Conservation (phyloP, 2,888 invertebrate genomes). For the Daptonema setosum region DNA sequence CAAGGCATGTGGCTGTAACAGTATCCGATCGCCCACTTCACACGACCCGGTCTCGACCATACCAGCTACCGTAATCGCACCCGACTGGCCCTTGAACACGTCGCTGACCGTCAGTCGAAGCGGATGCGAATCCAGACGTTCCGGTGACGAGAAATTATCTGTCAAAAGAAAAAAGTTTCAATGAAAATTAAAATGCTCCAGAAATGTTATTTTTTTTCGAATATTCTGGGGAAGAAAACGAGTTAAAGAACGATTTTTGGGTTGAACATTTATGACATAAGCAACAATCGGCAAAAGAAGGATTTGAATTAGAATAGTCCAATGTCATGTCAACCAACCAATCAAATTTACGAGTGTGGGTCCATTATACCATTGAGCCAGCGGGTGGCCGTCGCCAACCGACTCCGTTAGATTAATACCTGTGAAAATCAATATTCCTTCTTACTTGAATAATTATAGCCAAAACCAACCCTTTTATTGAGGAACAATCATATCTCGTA, state of each 20-base stretch:
- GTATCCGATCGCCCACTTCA: conserved; percentile 59
- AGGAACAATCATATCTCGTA: no score
- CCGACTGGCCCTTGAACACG: conserved; percentile 57
- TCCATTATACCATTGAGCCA: conserved; percentile 58
- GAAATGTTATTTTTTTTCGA: background rate
- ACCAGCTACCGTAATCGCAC: conserved; percentile 71
- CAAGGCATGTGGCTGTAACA: conserved; percentile 65
- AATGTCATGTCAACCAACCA: conserved; percentile 32
- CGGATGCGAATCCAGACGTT: conserved; percentile 63
- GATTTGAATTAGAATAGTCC: no score
- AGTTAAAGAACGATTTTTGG: no score
- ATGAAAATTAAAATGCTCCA: conserved; percentile 1
- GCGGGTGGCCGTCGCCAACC: conserved; percentile 36
- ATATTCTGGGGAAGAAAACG: background rate
- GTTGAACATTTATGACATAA: no score
- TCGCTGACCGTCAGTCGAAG: conserved; percentile 78
- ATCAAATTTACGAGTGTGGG: conserved; percentile 63
- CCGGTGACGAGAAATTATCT: conserved; percentile 64
- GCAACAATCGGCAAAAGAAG: no score
- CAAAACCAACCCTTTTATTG: no score
- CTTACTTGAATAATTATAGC: no score
- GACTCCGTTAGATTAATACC: conserved; percentile 52
- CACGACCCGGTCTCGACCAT: conserved; percentile 68
- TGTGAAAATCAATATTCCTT: no score
- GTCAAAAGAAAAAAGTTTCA: conserved; percentile 3